Evolutionary conservation across 2,797 vertebrate species (phyloP).

Genomic region (Danio kyathit): DNA sequence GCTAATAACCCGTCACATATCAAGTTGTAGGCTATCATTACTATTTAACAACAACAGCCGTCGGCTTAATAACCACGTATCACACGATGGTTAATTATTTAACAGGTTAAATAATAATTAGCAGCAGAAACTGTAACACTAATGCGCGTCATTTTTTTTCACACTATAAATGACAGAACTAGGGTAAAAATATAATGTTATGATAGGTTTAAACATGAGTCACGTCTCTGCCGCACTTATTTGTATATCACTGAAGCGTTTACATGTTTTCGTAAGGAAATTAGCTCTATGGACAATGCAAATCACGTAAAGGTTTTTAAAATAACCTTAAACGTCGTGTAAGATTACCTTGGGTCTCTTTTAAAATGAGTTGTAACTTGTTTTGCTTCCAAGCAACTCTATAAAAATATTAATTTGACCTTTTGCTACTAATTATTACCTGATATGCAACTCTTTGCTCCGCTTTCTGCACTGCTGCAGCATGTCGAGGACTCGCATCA

Average conservation of each 20-base stretch:
- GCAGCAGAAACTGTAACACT: not conserved
- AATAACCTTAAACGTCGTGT: not conserved
- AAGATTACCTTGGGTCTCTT: not conserved
- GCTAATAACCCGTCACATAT: not conserved
- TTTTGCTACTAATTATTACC: not conserved
- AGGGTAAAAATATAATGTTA: not conserved
- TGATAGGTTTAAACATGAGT: not conserved
- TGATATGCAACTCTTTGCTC: not conserved
- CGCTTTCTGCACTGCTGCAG: not conserved
- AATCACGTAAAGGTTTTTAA: not conserved
- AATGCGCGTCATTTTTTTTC: not conserved
- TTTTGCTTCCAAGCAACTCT: not conserved
- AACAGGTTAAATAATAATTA: not conserved
- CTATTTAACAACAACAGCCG: not conserved
- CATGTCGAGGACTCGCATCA: conserved; percentile 42
- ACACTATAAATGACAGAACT: not conserved
- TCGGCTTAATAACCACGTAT: not conserved
- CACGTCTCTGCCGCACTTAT: not conserved
- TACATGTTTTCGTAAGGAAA: conserved; percentile 16
- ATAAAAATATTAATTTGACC: not conserved
- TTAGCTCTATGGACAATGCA: not conserved
- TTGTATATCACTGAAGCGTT: conserved; percentile 20
- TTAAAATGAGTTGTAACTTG: not conserved
- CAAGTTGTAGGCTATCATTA: not conserved
- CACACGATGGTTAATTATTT: not conserved